Evolutionary conservation across 1,140 invertebrate species (phyloP).

Genomic region (Drosophila malerkotliana): DNA sequence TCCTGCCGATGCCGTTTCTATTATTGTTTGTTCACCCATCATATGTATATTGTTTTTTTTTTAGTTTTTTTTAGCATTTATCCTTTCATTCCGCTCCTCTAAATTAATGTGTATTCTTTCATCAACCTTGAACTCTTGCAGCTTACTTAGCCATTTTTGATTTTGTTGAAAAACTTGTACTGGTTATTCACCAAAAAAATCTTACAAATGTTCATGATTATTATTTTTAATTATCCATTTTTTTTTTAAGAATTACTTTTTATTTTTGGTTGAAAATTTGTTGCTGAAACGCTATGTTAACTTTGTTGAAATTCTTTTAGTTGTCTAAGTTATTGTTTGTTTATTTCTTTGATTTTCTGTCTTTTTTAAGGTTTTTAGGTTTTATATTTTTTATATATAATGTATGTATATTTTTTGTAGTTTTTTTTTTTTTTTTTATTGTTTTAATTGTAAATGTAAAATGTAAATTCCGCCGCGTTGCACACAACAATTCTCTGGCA

Average conservation of each 20-base stretch:
- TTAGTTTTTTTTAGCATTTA: conserved; percentile 5
- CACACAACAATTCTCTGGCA: conserved; percentile 81
- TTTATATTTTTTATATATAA: conserved; percentile 17
- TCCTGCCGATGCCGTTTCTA: conserved; percentile 26
- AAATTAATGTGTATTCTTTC: conserved; percentile 2
- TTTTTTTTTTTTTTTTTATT: conserved; percentile 7
- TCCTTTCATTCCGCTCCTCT: background rate
- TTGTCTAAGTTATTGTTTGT: conserved; percentile 48
- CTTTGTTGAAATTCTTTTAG: conserved; percentile 73
- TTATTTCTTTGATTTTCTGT: conserved; percentile 46
- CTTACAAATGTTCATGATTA: conserved; percentile 39
- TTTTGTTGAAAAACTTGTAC: conserved; percentile 37
- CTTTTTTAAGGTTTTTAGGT: conserved; percentile 12
- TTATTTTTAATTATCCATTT: conserved; percentile 23
- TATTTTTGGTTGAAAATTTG: conserved; percentile 49
- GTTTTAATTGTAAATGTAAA: conserved; percentile 46
- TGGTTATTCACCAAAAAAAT: conserved; percentile 53
- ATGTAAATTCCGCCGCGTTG: conserved; percentile 70
- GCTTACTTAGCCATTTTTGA: conserved; percentile 34
- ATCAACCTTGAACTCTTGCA: conserved; percentile 47
- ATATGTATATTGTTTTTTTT: conserved; percentile 6
- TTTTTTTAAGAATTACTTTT: conserved; percentile 7
- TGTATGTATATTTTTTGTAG: conserved; percentile 17
- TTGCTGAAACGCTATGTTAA: conserved; percentile 80
- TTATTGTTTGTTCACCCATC: conserved; percentile 38